Percentiles rank a stretch among this genome's conserved stretches.
Conservation (phyloP, 2,888 invertebrate species). For the Mylabris sibirica region DNA sequence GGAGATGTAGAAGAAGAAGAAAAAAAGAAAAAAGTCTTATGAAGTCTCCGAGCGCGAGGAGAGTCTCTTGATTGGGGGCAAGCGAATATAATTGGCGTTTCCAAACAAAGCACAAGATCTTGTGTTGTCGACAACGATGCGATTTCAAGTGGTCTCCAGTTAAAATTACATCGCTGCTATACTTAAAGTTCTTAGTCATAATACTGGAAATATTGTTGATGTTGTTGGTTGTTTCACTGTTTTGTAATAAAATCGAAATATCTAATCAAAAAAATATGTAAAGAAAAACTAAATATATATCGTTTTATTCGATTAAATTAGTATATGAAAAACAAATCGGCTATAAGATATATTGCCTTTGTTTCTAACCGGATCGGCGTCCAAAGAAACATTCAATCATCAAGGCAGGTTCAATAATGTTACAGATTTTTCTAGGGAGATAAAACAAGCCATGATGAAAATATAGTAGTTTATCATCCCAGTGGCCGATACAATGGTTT, state of each 20-base stretch:
- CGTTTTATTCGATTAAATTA: constrained; percentile 35
- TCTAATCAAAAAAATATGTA: background rate
- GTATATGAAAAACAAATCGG: constrained; percentile 35
- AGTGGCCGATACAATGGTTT: constrained; percentile 48
- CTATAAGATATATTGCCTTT: constrained; percentile 34
- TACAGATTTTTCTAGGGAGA: constrained; percentile 34
- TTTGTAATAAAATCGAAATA: background rate
- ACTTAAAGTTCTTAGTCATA: constrained; percentile 20
- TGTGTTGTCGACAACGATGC: constrained; percentile 25
- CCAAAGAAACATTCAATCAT: constrained; percentile 36
- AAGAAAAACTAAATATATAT: constrained; percentile 22
- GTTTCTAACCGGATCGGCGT: constrained; percentile 34
- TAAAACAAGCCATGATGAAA: constrained; percentile 36
- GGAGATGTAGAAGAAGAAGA: background rate
- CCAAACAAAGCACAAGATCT: constrained; percentile 21
- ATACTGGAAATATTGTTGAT: background rate
- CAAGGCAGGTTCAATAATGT: constrained; percentile 35
- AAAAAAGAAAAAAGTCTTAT: constrained; percentile 19
- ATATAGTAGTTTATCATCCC: constrained; percentile 45
- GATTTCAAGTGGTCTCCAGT: constrained; percentile 26
- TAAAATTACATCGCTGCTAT: constrained; percentile 23
- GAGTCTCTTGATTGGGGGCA: constrained; percentile 26
- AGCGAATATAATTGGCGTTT: constrained; percentile 30
- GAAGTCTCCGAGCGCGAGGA: constrained; percentile 22
- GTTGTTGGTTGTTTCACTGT: background rate